These are phyloP conservation scores for Scaptomyza cyrtandrae DNA, from an alignment of 2,888 invertebrate genomes.

Conservation along the genomic window DNA sequence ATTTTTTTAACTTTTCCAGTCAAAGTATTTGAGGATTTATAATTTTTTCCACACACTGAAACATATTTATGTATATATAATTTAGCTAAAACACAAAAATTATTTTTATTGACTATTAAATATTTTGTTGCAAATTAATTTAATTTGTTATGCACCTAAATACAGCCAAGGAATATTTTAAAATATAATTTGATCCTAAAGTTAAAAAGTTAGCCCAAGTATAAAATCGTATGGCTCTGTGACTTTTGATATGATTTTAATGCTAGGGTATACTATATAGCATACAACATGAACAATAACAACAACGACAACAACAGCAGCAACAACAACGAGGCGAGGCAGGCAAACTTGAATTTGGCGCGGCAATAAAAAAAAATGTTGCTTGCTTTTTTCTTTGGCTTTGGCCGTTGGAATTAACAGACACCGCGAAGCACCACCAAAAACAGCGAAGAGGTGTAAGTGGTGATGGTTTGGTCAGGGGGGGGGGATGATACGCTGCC, in stretches of 20 bases:
- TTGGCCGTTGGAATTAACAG: slow-evolving; percentile 66
- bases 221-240: neutral
- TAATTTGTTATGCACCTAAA: too few species aligned
- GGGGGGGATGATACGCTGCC: neutral
- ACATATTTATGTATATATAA: too few species aligned
- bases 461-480: neutral
- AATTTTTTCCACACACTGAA: too few species aligned
- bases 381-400: slow-evolving; percentile 45
- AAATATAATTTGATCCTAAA: too few species aligned
- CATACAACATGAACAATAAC: slow-evolving; percentile 23
- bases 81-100: too few species aligned
- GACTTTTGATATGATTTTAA: slow-evolving; percentile 1
- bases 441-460: slow-evolving; percentile 22
- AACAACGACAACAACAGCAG: slow-evolving; percentile 42
- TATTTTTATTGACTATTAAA: too few species aligned
- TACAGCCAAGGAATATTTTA: neutral
- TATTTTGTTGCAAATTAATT: too few species aligned
- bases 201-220: too few species aligned
- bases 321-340: slow-evolving; percentile 35
- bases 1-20: too few species aligned
- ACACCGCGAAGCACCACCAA: slow-evolving; percentile 62
- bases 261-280: slow-evolving; percentile 32
- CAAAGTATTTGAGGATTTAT: too few species aligned
- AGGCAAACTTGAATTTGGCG: slow-evolving; percentile 77
- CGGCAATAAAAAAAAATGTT: slow-evolving; percentile 70